Conservation (phyloP, 1,140 invertebrate genomes). For the Leucophenga varia region DNA sequence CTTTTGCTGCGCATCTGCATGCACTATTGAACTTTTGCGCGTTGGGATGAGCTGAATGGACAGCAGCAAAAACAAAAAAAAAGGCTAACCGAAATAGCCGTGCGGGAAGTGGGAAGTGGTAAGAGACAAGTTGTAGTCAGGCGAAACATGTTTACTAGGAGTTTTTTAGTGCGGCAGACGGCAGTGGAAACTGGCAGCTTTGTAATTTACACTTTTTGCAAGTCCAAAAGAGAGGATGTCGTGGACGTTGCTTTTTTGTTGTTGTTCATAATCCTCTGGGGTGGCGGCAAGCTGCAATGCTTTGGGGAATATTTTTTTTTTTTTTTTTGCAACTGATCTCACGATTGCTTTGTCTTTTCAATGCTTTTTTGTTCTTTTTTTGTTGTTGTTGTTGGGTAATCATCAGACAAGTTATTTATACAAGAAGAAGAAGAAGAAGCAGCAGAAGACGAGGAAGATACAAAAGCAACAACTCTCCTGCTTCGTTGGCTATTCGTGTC, state of each 20-base stretch:
- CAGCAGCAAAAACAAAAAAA: conserved; percentile 10
- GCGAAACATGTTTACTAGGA: no score
- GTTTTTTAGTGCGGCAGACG: no score
- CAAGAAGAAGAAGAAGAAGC: no score
- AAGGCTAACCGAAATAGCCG: conserved; percentile 6
- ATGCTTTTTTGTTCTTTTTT: no score
- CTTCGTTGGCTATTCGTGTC: conserved; percentile 5
- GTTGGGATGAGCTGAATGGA: conserved; percentile 7
- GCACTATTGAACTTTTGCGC: conserved; percentile 52
- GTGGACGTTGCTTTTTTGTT: no score
- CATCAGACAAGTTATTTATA: no score
- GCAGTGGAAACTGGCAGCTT: no score
- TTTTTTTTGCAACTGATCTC: no score
- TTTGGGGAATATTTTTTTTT: not conserved
- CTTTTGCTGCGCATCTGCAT: conserved; percentile 37
- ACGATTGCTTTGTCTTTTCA: no score
- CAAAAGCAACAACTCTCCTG: no score
- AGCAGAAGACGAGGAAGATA: no score
- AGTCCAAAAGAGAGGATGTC: conserved; percentile 12
- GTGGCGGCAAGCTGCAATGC: conserved; percentile 5
- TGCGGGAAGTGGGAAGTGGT: conserved; percentile 28
- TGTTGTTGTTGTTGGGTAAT: no score
- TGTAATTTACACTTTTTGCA: conserved; percentile 45
- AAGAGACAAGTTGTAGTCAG: conserved; percentile 25
- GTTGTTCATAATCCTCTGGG: not conserved